Evolutionary conservation across 2,797 vertebrate species (phyloP).

Genomic region (Danio choprae): DNA sequence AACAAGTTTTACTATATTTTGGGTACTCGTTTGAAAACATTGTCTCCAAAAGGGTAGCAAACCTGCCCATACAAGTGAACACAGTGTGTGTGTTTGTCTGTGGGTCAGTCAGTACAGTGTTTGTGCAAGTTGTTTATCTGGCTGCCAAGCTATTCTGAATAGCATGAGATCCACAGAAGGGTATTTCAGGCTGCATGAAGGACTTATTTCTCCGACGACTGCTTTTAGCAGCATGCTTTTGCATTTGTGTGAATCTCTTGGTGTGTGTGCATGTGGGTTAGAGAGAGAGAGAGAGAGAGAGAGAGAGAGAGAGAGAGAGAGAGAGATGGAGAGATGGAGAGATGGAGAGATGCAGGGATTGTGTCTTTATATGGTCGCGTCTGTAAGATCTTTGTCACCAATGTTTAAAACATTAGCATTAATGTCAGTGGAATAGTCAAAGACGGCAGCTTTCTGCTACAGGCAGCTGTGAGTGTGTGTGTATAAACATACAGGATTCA

Average conservation of each 20-base stretch:
- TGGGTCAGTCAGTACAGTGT: not conserved
- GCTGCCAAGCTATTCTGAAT: conserved; percentile 44
- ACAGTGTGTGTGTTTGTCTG: conserved; percentile 6
- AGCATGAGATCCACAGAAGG: conserved; percentile 34
- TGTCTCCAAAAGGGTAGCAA: conserved; percentile 1
- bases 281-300: not conserved
- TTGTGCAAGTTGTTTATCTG: conserved; percentile 38
- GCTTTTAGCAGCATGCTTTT: conserved; percentile 38
- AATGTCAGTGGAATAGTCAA: conserved; percentile 7
- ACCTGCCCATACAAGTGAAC: conserved; percentile 10
- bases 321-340: not conserved
- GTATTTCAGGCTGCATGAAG: conserved; percentile 38
- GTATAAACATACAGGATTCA: conserved; percentile 20
- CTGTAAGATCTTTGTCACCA: conserved; percentile 25
- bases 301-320: too few relatives aligned
- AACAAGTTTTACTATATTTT: not conserved
- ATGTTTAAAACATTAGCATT: conserved; percentile 31
- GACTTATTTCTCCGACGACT: conserved; percentile 27
- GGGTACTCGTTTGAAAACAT: not conserved
- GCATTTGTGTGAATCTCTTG: conserved; percentile 34
- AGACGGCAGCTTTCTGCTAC: not conserved
- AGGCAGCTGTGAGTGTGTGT: conserved; percentile 6
- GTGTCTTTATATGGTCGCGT: conserved; percentile 49
- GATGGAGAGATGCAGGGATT: conserved; percentile 25
- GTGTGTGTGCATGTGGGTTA: conserved; percentile 20